phyloP scores from a whole-genome alignment of 2,113 vertebrate genomes.

The Larimichthys crocea region DNA sequence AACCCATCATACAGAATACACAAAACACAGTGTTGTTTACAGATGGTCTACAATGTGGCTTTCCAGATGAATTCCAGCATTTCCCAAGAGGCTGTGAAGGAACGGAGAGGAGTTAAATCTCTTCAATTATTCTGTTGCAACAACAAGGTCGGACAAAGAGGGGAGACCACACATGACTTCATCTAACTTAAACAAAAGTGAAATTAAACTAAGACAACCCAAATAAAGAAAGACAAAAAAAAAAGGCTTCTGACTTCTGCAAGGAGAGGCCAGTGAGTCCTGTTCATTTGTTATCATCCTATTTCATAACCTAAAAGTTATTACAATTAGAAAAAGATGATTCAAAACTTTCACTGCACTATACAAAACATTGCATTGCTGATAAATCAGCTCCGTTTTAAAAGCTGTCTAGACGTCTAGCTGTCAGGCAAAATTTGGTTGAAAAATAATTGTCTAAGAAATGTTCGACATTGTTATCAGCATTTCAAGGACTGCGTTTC shows the following conservation, averaged over 20 bases:
- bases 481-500: not conserved
- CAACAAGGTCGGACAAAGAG: not conserved
- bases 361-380: too few relatives aligned
- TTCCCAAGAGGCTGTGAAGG: not conserved
- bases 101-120: not conserved
- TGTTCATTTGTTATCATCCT: not conserved
- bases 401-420: not conserved
- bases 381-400: not conserved
- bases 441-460: not conserved
- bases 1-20: conserved; percentile 4
- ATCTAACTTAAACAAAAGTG: not conserved
- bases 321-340: not conserved
- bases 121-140: not conserved
- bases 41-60: not conserved
- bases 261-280: not conserved
- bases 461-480: not conserved
- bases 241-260: not conserved
- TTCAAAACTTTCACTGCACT: not conserved
- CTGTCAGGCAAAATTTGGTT: not conserved
- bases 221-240: not conserved
- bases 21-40: not conserved
- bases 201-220: not conserved
- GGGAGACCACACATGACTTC: not conserved
- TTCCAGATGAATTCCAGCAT: not conserved
- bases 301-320: not conserved